Base-by-base conservation (phyloP, 1,140 invertebrate genomes). In the Nymphalis io region DNA sequence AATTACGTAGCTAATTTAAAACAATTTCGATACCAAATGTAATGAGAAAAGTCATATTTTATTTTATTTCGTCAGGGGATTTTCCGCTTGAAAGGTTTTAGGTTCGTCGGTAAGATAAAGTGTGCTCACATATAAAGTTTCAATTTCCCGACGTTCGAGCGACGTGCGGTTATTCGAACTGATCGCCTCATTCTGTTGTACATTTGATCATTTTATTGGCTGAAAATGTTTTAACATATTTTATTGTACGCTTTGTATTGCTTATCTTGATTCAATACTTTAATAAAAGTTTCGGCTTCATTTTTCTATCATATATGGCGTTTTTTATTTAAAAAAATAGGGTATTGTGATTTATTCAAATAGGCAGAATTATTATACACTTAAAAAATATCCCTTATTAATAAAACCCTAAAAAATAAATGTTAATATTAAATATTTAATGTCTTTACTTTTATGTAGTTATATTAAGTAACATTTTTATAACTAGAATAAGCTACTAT, bases 101-200 rank as follows among this genome's bases (percentile, higher is more conserved):
- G 78, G 79, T 84, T 80, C 75, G 62, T 78, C 75, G 78, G 81
- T 85, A 78, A 85, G 79, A 84, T 84, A 83, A 80, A 83, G 76
- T 83, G 75, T 73, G 82, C 82, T 85, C 76, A 83, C 84, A 88
- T 85, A 87, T 88, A 88, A 88, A 88, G 83, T 88, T 88, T 85
- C 83, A 87, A 87, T 88, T 87, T 81, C 76, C 75, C 75, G 64
- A 64, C 69, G 72, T 76, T 71, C 73, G 73, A 58, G 67, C 76
- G 70, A 85, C 83, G 84, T 88, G 86, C 79, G 68, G 70, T 61
- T 55, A 23, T 23, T 55, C 20, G 51, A 55, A 55, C 21, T 27
- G 51, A 55, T 55, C 51, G 51, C 51, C 51, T 55, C 23, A 23
- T 55, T 27, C 51, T 55, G 20, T 23, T 23, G 51, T 55, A 55